Evolutionary conservation across 2,797 vertebrate genomes (phyloP), one percentile per base, ranked within the genome.

Genomic region (Denticeps clupeoides): DNA sequence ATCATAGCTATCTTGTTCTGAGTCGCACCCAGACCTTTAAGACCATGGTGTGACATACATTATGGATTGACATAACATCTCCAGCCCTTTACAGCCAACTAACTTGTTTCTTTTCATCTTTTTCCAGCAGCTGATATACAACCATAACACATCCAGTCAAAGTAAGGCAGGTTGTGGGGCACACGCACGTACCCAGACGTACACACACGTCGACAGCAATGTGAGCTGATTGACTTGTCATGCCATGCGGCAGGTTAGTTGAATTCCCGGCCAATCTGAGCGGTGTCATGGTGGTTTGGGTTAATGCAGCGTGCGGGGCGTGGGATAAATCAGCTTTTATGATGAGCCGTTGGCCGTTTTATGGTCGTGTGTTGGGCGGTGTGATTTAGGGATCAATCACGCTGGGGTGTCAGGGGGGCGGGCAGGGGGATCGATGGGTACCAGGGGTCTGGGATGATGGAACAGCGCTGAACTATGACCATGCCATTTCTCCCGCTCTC

Each of bases 341-440:
- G 83, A 84, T 78, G 78, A 72, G 72, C 74, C 79, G 80, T 83
- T 82, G 78, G 80, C 73, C 70, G 77, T 84, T 85, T 84, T 84
- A 84, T 72, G 59, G 77, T 75, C 52, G 70, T 54, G 76, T 73
- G 72, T 77, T 78, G 75, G 71, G 76, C 70, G 72, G 67, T 74
- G 79, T 84, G 81, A 86, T 83, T 84, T 74, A 77, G 75, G 80
- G 81, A 84, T 84, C 83, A 84, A 86, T 84, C 82, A 82, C 68
- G 51, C 60, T 68, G 62, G 72, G 41, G n/a, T 29, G 28, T n/a
- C 45, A 41, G 27, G 28, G 19, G 8, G 8, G 4, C 29, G 19
- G 43, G 41, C 49, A 51, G 56, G 48, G 48, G 54, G 65, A 68
- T 68, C 65, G 63, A 70, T 70, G 65, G 45, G 48, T 57, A 55